phyloP scores from a whole-genome alignment of 2,888 invertebrate genomes.

The Scelioninae gen. 2 region DNA sequence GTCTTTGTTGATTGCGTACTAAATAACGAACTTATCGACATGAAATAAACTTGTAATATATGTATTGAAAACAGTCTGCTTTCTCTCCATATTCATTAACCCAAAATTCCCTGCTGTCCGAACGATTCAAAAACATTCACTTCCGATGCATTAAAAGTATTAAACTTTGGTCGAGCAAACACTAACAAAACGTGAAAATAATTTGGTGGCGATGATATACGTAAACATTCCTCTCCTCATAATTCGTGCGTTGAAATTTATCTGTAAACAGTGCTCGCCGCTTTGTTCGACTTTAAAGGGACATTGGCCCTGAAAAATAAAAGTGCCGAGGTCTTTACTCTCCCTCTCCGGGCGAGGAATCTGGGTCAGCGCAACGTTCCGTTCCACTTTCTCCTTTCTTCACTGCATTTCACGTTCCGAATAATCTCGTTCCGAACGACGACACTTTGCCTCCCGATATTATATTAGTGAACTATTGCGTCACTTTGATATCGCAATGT shows the following conservation, averaged over 20 bases:
- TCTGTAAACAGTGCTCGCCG: slow-evolving; percentile 37
- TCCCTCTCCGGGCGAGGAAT: slow-evolving; percentile 57
- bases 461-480: slow-evolving; percentile 47
- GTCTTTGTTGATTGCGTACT: no score
- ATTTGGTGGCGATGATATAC: slow-evolving; percentile 21
- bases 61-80: no score
- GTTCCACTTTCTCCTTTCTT: slow-evolving; percentile 72
- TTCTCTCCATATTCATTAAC: no score
- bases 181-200: slow-evolving; percentile 27
- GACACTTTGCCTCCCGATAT: slow-evolving; percentile 25
- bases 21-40: no score
- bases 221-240: slow-evolving; percentile 25
- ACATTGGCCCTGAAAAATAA: slow-evolving; percentile 61
- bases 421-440: slow-evolving; percentile 38
- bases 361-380: slow-evolving; percentile 65
- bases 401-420: slow-evolving; percentile 61
- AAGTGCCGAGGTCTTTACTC: slow-evolving; percentile 58
- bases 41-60: no score
- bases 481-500: slow-evolving; percentile 35
- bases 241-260: slow-evolving; percentile 46
- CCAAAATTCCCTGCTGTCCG: no score
- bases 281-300: slow-evolving; percentile 58
- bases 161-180: no score
- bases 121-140: no score
- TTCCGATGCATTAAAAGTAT: no score